Evolutionary conservation across 2,113 vertebrate genomes (phyloP), one percentile per base, ranked within the genome.

Genomic region (Dasyprocta punctata): DNA sequence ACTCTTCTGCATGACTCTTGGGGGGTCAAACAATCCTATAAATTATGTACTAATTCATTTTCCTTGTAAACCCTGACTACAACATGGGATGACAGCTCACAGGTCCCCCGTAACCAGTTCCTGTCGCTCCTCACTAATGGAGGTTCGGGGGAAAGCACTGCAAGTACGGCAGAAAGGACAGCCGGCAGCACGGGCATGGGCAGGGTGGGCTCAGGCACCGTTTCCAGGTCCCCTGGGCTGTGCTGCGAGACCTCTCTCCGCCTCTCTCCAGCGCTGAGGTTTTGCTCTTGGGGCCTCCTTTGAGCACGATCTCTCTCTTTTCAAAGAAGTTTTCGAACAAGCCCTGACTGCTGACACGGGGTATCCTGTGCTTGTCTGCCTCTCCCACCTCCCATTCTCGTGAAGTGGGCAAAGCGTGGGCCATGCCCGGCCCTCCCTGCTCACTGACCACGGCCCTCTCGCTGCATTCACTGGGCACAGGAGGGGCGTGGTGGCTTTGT

Each of bases 391-490:
- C 56, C 5, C 44, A 19, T 44, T 65, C 41, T 44, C 49, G 1
- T 28, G 90, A 91, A 82, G 24, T 33, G 7, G 7, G 49, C 33
- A 11, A 41, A 0, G 11, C 7, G 65, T 30, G 33, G 61, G 20
- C 38, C 36, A 9, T 3, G 14, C 86, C 41, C 2, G 17, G 17
- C 61, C 52, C 33, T n/a, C 58, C 12, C 8, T 22, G 41, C 41
- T n/a, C 61, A 60, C 36, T 20, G 1, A 7, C 65, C n/a, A 11
- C 12, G 16, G 41, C 4, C 33, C 85, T 47, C 41, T 58, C 24
- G 47, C 38, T 11, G 26, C 30, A 0, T 1, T 22, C 0, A 0
- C 30, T 17, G 19, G 0, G 14, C 38, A 3, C 54, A 54, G 2
- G 12, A 0, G 0, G 13, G 60, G 22, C 49, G 22, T 0, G 1